phyloP scores from a whole-genome alignment of 2,888 invertebrate genomes.

The Drosophila rubida region DNA sequence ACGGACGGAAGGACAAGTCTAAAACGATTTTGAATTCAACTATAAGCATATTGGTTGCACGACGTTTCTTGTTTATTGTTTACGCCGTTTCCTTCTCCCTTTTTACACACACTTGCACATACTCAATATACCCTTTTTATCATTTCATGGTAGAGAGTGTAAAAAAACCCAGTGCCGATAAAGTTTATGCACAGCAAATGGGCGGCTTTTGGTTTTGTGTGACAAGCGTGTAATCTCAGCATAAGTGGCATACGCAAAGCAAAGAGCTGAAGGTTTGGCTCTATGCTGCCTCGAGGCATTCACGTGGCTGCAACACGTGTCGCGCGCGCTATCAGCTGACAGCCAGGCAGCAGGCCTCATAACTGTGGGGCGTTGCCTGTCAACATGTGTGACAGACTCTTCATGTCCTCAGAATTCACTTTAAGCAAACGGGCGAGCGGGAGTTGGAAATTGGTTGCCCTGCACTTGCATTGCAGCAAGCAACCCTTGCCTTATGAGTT shows the following conservation, averaged over 20 bases:
- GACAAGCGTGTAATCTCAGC: conserved; percentile 75
- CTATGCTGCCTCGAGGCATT: conserved; percentile 26
- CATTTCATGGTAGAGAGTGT: too few relatives aligned
- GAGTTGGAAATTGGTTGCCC: conserved; percentile 34
- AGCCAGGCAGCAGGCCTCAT: conserved; percentile 32
- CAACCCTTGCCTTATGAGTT: conserved; percentile 29
- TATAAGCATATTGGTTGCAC: too few relatives aligned
- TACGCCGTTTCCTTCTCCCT: too few relatives aligned
- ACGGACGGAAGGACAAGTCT: too few relatives aligned
- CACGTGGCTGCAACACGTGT: conserved; percentile 68
- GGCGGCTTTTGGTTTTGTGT: conserved; percentile 40
- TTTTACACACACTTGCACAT: too few relatives aligned
- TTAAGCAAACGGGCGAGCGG: conserved; percentile 4
- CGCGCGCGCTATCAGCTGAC: conserved; percentile 51
- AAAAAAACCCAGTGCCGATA: conserved; percentile 31
- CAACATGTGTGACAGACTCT: conserved; percentile 60
- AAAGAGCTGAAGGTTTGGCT: conserved; percentile 1
- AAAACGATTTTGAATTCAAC: too few relatives aligned
- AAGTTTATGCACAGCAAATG: conserved; percentile 49
- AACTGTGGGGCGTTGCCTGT: conserved; percentile 50
- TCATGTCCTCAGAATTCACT: conserved; percentile 70
- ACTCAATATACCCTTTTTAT: too few relatives aligned
- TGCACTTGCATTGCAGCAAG: conserved; percentile 1
- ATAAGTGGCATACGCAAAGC: conserved; percentile 47
- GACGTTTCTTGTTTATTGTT: too few relatives aligned